A percentile compares a stretch with the other conserved stretches of the same genome.
These are phyloP conservation scores for Alentia gelatinosa DNA, from an alignment of 2,888 invertebrate species.

Conservation along the genomic window DNA sequence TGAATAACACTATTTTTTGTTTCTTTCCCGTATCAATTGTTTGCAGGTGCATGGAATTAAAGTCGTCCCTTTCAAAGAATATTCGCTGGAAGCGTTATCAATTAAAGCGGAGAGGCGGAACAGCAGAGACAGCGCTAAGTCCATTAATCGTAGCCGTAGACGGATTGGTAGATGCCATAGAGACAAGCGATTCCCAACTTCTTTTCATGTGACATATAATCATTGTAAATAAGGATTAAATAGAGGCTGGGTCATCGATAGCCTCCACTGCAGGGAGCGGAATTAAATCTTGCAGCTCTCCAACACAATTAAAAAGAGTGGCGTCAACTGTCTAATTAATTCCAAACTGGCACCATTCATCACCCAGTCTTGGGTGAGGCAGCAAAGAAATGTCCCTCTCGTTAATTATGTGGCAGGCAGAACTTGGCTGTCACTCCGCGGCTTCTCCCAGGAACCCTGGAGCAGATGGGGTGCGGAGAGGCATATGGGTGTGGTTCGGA, in stretches of 20 bases:
- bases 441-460: background rate
- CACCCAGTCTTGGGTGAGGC: background rate
- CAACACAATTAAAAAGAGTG: background rate
- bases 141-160: background rate
- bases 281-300: slow-evolving; percentile 17
- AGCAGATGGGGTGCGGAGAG: background rate
- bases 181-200: background rate
- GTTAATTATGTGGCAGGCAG: background rate
- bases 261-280: background rate
- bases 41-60: background rate
- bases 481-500: background rate
- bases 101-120: background rate
- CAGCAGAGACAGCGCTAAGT: background rate
- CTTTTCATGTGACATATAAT: slow-evolving; percentile 34
- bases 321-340: slow-evolving; percentile 33
- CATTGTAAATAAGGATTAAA: slow-evolving; percentile 10
- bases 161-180: background rate
- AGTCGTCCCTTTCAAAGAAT: background rate
- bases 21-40: background rate
- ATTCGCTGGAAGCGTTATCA: background rate
- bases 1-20: background rate
- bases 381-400: background rate
- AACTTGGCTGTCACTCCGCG: background rate
- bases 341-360: slow-evolving; percentile 10
- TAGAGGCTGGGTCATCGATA: slow-evolving; percentile 3